phyloP scores from a whole-genome alignment of 2,888 invertebrate species.

The Vesta saturnalis region DNA sequence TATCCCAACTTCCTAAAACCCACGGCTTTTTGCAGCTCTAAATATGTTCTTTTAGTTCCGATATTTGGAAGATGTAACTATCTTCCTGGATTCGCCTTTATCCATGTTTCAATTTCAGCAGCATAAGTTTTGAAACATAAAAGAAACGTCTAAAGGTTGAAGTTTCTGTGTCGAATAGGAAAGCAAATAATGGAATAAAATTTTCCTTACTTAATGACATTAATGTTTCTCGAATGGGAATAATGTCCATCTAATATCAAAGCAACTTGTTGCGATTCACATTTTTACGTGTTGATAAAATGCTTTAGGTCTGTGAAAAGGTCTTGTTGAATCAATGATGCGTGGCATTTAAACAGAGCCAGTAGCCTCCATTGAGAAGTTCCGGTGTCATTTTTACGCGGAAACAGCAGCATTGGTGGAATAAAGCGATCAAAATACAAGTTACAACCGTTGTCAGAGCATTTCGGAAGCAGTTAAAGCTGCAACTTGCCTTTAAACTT shows the following conservation, averaged over 20 bases:
- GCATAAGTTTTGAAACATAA: slow-evolving; percentile 46
- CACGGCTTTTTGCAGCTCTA: slow-evolving; percentile 2
- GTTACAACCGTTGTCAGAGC: slow-evolving; percentile 47
- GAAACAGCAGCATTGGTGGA: slow-evolving; percentile 54
- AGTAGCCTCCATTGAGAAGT: slow-evolving; percentile 41
- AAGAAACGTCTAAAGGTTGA: slow-evolving; percentile 41
- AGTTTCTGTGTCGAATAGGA: slow-evolving; percentile 42
- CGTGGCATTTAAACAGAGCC: slow-evolving; percentile 42
- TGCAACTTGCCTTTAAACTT: slow-evolving; percentile 50
- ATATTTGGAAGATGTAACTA: slow-evolving; percentile 29
- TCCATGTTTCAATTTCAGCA: slow-evolving; percentile 43
- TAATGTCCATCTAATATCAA: slow-evolving; percentile 39
- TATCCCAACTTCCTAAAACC: slow-evolving; percentile 42
- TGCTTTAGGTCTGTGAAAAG: slow-evolving; percentile 38
- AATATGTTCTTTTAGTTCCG: too few relatives aligned
- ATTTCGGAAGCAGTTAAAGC: slow-evolving; percentile 51
- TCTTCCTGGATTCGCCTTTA: slow-evolving; percentile 42
- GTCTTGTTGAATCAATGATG: slow-evolving; percentile 37
- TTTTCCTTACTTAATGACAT: slow-evolving; percentile 15
- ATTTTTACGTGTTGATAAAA: slow-evolving; percentile 33
- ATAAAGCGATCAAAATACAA: slow-evolving; percentile 51
- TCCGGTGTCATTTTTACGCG: slow-evolving; percentile 48
- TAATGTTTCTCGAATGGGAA: slow-evolving; percentile 46
- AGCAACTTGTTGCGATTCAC: too few relatives aligned
- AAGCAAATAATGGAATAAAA: slow-evolving; percentile 22